phyloP scores from a whole-genome alignment of 2,797 vertebrate species.

The Cuculus canorus region DNA sequence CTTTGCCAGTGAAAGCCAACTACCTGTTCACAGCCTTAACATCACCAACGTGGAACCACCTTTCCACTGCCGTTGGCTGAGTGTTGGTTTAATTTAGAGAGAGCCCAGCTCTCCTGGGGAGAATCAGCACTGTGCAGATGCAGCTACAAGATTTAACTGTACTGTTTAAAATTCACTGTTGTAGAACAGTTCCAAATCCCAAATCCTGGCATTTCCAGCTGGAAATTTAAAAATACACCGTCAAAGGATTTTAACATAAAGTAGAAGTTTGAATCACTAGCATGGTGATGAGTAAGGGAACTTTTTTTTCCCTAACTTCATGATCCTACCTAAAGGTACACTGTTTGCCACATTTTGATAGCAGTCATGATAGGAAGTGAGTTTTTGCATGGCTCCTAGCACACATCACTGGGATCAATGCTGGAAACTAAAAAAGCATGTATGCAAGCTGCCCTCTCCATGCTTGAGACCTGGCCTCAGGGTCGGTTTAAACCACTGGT shows the following conservation, averaged over 20 bases:
- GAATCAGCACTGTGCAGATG: background rate
- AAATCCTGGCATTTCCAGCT: background rate
- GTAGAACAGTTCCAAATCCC: background rate
- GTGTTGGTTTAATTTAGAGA: background rate
- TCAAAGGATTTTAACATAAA: constrained; percentile 2
- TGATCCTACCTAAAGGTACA: background rate
- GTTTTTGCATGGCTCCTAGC: background rate
- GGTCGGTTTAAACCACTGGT: background rate
- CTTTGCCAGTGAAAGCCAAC: constrained; percentile 41
- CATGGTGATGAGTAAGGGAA: background rate
- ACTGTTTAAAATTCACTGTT: background rate
- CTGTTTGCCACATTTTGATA: background rate
- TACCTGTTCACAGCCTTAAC: background rate
- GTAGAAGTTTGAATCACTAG: background rate
- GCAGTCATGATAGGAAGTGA: background rate
- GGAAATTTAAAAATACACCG: constrained; percentile 8
- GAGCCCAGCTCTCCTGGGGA: background rate
- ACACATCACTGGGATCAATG: background rate
- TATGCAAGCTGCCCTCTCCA: background rate
- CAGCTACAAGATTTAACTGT: background rate
- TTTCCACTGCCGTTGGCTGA: background rate
- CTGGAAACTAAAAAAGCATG: background rate
- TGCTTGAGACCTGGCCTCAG: fast-evolving
- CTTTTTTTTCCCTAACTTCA: background rate
- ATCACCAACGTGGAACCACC: background rate